Evolutionary conservation across 2,888 invertebrate genomes (phyloP).

Genomic region (Myopa testacea): DNA sequence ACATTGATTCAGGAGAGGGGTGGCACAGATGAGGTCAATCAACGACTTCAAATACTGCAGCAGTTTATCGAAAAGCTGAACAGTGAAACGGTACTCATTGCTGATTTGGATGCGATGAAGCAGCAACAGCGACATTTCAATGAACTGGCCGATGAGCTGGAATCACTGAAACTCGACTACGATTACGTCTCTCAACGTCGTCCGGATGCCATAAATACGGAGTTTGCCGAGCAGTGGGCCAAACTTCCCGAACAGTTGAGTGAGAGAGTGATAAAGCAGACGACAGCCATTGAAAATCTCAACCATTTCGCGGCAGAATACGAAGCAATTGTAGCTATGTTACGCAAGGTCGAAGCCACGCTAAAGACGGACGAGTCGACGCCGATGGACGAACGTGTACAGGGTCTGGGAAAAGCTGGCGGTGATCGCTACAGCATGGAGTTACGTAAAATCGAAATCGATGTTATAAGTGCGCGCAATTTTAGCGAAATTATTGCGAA

Average conservation of each 20-base stretch:
- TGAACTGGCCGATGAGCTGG: slow-evolving; percentile 58
- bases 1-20: slow-evolving; percentile 68
- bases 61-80: slow-evolving; percentile 55
- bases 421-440: slow-evolving; percentile 56
- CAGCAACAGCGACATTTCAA: slow-evolving; percentile 61
- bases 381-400: not conserved
- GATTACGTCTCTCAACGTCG: slow-evolving; percentile 53
- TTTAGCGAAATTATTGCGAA: slow-evolving; percentile 67
- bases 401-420: not conserved
- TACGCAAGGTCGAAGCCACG: slow-evolving; percentile 54
- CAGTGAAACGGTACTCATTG: slow-evolving; percentile 57
- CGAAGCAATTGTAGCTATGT: slow-evolving; percentile 58
- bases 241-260: slow-evolving; percentile 62
- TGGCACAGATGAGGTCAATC: slow-evolving; percentile 69
- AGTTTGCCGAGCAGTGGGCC: slow-evolving; percentile 61
- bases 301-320: slow-evolving; percentile 67
- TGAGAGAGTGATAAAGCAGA: slow-evolving; percentile 66
- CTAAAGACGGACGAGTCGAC: slow-evolving; percentile 42
- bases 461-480: slow-evolving; percentile 67
- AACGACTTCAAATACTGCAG: slow-evolving; percentile 55
- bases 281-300: slow-evolving; percentile 66
- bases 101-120: slow-evolving; percentile 61
- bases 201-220: slow-evolving; percentile 51
- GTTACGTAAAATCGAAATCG: slow-evolving; percentile 66
- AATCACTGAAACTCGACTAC: slow-evolving; percentile 55